Conservation (phyloP, 2,797 vertebrate species). For the Cynodonichthys magdalenae region DNA sequence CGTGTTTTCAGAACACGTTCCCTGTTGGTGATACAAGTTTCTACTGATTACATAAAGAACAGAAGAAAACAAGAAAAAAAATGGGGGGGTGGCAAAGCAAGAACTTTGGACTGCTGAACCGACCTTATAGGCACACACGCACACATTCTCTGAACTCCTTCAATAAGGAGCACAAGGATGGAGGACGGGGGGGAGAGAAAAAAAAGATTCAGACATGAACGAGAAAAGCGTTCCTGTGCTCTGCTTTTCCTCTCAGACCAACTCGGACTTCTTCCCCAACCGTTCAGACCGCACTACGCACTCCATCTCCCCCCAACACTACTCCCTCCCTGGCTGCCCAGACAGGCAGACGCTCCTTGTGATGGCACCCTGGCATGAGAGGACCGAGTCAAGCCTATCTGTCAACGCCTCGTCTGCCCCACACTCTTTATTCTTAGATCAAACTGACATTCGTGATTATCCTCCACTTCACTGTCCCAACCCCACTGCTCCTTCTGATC, state of each 20-base stretch:
- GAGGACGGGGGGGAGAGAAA: neutral
- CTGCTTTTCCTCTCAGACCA: constrained; percentile 20
- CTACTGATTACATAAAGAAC: constrained; percentile 18
- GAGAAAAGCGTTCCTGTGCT: neutral
- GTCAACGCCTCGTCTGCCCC: constrained; percentile 79
- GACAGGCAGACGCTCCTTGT: constrained; percentile 82
- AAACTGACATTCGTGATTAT: constrained; percentile 76
- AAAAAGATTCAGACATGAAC: neutral
- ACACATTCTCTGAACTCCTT: constrained; percentile 1
- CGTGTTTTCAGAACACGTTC: neutral
- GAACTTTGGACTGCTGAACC: constrained; percentile 24
- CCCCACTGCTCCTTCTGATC: constrained; percentile 28
- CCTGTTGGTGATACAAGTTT: neutral
- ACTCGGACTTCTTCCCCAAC: constrained; percentile 23
- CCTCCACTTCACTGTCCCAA: constrained; percentile 40
- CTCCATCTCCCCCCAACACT: constrained; percentile 1
- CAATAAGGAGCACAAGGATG: too few species aligned
- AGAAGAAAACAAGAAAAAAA: too few species aligned
- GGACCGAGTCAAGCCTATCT: constrained; percentile 75
- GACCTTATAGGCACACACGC: neutral
- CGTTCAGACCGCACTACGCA: neutral
- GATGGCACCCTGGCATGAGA: constrained; percentile 81
- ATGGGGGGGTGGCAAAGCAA: neutral
- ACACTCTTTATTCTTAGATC: constrained; percentile 82
- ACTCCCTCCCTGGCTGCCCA: constrained; percentile 56